Conservation (phyloP, 2,113 vertebrate species). For the Cavia aperea region DNA sequence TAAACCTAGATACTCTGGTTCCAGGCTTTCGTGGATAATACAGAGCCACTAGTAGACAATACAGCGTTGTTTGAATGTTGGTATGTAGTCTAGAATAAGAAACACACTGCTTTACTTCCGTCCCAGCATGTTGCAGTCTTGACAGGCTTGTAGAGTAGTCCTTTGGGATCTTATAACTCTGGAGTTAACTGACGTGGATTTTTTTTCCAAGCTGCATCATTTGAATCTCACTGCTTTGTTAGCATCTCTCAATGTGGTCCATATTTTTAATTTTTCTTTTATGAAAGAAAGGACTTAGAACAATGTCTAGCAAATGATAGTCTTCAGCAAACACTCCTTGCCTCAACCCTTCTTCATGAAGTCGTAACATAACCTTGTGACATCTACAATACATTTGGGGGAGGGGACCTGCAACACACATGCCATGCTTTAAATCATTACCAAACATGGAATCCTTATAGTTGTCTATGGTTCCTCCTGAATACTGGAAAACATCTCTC, state of each 20-base stretch:
- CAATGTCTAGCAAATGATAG: neutral
- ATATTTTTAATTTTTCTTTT: neutral
- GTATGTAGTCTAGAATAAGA: neutral
- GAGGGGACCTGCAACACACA: neutral
- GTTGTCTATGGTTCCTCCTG: neutral
- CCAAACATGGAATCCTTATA: neutral
- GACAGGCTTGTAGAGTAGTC: neutral
- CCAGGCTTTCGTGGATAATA: neutral
- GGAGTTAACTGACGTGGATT: neutral
- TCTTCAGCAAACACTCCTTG: neutral
- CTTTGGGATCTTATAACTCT: neutral
- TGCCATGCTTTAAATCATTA: neutral
- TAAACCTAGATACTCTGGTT: neutral
- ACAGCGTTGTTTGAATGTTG: neutral
- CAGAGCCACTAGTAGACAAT: neutral
- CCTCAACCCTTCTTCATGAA: neutral
- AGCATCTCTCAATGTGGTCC: neutral
- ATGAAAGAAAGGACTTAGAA: neutral
- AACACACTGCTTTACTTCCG: neutral
- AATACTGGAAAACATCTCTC: neutral
- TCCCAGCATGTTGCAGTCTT: neutral
- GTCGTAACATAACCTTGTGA: neutral
- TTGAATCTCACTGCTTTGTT: neutral
- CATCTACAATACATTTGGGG: neutral
- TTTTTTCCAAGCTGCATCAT: neutral